phyloP scores from a whole-genome alignment of 2,888 invertebrate species.

The Macrophya alboannulata region DNA sequence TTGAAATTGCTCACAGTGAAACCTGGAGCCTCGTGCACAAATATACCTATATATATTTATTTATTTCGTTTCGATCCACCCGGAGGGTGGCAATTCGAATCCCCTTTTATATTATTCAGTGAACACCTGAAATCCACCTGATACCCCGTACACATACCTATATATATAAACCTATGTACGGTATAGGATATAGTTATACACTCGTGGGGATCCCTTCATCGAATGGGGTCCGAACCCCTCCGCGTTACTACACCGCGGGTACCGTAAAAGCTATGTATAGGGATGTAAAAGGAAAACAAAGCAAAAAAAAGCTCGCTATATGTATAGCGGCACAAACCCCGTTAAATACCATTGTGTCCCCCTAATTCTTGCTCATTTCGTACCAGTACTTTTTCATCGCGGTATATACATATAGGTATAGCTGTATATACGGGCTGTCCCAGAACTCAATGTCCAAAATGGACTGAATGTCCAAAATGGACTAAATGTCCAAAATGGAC shows the following conservation, averaged over 20 bases:
- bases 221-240: conserved; percentile 17
- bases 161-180: neutral
- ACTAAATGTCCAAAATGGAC: too few species aligned
- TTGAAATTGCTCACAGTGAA: neutral
- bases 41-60: neutral
- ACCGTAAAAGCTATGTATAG: neutral
- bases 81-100: neutral
- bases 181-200: neutral
- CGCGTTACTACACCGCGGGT: neutral
- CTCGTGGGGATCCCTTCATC: conserved; percentile 13
- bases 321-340: neutral
- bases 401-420: neutral
- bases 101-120: neutral
- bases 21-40: neutral
- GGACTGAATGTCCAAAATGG: too few species aligned
- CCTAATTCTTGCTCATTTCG: conserved; percentile 30
- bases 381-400: neutral
- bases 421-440: too few species aligned
- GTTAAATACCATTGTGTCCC: conserved; percentile 36
- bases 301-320: neutral
- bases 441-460: too few species aligned
- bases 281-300: neutral
- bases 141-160: neutral
- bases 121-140: conserved; percentile 51
- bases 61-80: neutral